Base-by-base conservation (phyloP, 2,797 vertebrate species). In the Amblyopsis hoosieri region DNA sequence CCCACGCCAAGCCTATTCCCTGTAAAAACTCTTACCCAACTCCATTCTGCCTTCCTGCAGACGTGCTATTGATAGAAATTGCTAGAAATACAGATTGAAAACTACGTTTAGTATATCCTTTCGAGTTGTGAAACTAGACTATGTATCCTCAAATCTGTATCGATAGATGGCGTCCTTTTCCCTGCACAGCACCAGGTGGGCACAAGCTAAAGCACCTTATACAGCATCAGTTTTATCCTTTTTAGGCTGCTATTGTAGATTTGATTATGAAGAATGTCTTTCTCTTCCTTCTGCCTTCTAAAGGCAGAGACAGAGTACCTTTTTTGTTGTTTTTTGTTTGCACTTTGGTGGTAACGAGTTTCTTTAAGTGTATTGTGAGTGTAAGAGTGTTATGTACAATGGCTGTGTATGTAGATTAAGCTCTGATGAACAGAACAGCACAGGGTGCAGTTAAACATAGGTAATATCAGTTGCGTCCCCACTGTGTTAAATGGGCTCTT, bases 151-250 rank as follows among this genome's bases (percentile, higher is more conserved):
- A 80, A 82, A 87, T 86, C 78, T 69, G 77, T 80, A 67, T 83
- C 80, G 9, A 56, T 54, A 72, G 71, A 78, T 76, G 56, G 56
- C 65, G 58, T 80, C 55, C 60, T 52, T 46, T 10, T 51, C 57
- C 67, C 57, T 42, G 13, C 64, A 60, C 87, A 77, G 78, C 81
- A 74, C 67, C 78, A 75, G 89, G 88, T 82, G 85, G 85, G 87
- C 80, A 93, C 93, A 96, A 97, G 94, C 96, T 97, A 96, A 90
- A 96, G 97, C 97, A 99, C 97, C 97, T 99, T 99, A 99, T 92
- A 87, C 87, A 93, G 95, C 90, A 91, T 92, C 50, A 65, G 88
- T 90, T 91, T 89, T 88, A 90, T 85, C 80, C 90, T 93, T 94
- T 66, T 92, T 98, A 98, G 96, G 97, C 97, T 99, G 97, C 97